Conservation (phyloP, 1,140 invertebrate species). For the Radopholus similis region DNA sequence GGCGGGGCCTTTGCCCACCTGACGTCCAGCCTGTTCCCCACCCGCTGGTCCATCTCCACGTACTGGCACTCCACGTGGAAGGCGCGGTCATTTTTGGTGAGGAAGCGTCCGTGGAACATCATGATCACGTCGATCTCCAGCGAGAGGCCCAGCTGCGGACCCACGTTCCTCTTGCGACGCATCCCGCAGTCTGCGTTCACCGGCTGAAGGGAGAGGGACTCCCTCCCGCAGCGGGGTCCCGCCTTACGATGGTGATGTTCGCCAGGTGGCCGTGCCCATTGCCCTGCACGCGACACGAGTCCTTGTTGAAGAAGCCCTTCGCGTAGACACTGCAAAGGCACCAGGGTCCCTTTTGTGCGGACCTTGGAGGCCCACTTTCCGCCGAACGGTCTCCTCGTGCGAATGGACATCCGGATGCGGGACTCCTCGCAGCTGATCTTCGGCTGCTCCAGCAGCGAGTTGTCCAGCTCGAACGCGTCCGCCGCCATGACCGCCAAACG, state of each 20-base stretch:
- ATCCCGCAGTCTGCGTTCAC: slow-evolving; percentile 44
- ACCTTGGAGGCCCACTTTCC: no score
- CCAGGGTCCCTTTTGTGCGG: no score
- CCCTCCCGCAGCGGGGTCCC: no score
- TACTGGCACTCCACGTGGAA: slow-evolving; percentile 39
- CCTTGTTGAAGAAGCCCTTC: slow-evolving; percentile 47
- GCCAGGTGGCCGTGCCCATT: slow-evolving; percentile 37
- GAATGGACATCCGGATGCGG: slow-evolving; percentile 28
- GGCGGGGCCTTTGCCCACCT: slow-evolving; percentile 7
- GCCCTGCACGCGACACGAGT: slow-evolving; percentile 38
- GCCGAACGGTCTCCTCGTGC: slow-evolving; percentile 36
- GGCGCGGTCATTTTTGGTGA: slow-evolving; percentile 38
- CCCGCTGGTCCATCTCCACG: slow-evolving; percentile 25
- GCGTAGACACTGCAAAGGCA: slow-evolving; percentile 53
- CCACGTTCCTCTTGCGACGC: slow-evolving; percentile 36
- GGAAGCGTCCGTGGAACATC: slow-evolving; percentile 37
- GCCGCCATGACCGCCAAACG: no score
- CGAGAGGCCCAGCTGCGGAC: background rate
- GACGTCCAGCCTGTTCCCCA: slow-evolving; percentile 35
- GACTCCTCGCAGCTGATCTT: slow-evolving; percentile 29
- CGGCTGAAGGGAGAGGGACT: no score
- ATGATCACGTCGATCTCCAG: slow-evolving; percentile 40
- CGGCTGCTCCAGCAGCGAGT: slow-evolving; percentile 32
- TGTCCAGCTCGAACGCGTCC: no score
- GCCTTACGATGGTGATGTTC: slow-evolving; percentile 49